phyloP scores from a whole-genome alignment of 2,888 invertebrate species.

The Hypselothyrea guttata region DNA sequence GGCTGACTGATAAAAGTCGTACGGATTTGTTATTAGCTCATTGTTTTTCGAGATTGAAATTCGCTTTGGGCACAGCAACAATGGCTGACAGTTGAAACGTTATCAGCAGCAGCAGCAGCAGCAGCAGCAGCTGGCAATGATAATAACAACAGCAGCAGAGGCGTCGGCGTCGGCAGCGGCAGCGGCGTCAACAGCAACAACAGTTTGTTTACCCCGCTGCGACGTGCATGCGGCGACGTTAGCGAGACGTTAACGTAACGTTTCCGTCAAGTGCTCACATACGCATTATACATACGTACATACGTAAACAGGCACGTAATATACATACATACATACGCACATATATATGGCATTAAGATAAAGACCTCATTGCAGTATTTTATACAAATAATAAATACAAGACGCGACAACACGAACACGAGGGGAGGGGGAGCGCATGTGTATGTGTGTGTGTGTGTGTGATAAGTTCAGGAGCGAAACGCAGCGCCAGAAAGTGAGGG shows the following conservation, averaged over 20 bases:
- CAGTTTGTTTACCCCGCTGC: conserved; percentile 55
- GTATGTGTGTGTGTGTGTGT: too few species aligned
- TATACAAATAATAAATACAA: conserved; percentile 59
- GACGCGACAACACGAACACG: conserved; percentile 29
- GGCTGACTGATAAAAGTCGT: conserved; percentile 61
- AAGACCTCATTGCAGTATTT: conserved; percentile 67
- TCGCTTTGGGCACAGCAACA: conserved; percentile 17
- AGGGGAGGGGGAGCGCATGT: too few species aligned
- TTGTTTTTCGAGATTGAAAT: conserved; percentile 49
- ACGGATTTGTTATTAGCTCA: conserved; percentile 57
- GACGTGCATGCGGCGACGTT: conserved; percentile 46
- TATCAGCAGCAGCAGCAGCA: conserved; percentile 3
- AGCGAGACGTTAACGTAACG: conserved; percentile 15
- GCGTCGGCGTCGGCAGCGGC: conserved; percentile 39
- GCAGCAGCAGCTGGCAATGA: conserved; percentile 13
- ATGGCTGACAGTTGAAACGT: conserved; percentile 11
- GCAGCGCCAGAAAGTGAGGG: too few species aligned
- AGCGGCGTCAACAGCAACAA: conserved; percentile 25
- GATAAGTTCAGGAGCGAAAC: background rate
- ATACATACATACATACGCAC: conserved; percentile 3
- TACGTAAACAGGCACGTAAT: conserved; percentile 4
- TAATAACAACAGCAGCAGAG: conserved; percentile 3
- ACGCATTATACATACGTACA: conserved; percentile 1
- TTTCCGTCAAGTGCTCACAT: conserved; percentile 47
- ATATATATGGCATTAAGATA: conserved; percentile 48